A percentile compares a stretch with the other conserved stretches of the same genome.
Conservation (phyloP, 2,888 invertebrate species). For the Spatulosminthurus flaviceps region DNA sequence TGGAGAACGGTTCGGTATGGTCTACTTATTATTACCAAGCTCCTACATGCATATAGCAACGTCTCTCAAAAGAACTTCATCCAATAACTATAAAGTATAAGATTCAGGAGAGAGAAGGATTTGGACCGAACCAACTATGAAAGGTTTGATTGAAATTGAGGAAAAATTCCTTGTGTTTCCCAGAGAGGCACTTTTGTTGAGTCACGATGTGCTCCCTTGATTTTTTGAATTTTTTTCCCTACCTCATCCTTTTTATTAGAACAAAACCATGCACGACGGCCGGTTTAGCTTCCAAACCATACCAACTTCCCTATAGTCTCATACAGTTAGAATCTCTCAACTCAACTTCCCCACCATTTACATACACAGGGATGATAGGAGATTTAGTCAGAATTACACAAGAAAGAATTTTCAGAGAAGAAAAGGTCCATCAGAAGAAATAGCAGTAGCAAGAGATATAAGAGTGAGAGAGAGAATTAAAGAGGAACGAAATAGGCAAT, state of each 20-base stretch:
- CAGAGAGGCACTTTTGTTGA: constrained; percentile 45
- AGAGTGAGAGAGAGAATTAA: constrained; percentile 23
- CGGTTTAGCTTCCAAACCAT: too few species aligned
- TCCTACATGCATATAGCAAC: too few species aligned
- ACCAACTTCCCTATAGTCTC: too few species aligned
- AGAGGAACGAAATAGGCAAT: constrained; percentile 25
- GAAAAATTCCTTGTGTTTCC: constrained; percentile 47
- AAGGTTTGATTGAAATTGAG: constrained; percentile 42
- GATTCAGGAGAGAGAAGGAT: too few species aligned
- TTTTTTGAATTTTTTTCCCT: constrained; percentile 42
- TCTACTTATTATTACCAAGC: constrained; percentile 42
- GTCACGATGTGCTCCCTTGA: constrained; percentile 51
- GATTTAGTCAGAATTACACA: constrained; percentile 32
- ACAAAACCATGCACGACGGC: neutral
- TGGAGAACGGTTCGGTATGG: constrained; percentile 32
- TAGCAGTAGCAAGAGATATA: neutral
- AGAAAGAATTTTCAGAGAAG: constrained; percentile 11
- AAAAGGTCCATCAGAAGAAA: neutral
- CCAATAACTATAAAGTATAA: too few species aligned
- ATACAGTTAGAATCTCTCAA: too few species aligned
- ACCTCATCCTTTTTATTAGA: constrained; percentile 1
- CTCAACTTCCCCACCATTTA: too few species aligned
- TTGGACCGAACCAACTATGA: neutral
- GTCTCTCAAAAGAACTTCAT: too few species aligned
- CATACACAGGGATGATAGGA: neutral